Conservation (phyloP, 2,113 vertebrate genomes). For the Sinosuthora webbiana region DNA sequence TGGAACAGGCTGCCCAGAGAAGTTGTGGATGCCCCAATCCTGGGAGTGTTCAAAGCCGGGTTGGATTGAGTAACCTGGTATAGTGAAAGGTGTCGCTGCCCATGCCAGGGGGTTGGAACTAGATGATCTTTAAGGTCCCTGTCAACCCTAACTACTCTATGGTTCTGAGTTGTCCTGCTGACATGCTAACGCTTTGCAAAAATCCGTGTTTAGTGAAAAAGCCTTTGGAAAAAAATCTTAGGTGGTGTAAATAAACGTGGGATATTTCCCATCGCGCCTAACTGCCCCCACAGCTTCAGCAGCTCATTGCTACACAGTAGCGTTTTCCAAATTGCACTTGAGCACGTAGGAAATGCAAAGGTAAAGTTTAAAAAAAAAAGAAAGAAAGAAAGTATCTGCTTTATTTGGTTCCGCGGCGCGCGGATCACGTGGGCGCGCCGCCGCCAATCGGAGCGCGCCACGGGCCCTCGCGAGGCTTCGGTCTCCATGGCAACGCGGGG, state of each 20-base stretch:
- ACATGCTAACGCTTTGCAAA: background rate
- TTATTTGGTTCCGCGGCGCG: background rate
- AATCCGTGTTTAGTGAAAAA: background rate
- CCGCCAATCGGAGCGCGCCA: background rate
- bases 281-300: background rate
- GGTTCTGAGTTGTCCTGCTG: background rate
- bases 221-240: background rate
- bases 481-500: background rate
- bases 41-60: accelerated
- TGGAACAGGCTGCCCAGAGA: background rate
- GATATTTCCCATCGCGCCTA: background rate
- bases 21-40: background rate
- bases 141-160: background rate
- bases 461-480: background rate
- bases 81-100: background rate
- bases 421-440: background rate
- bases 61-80: too few species aligned
- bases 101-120: background rate
- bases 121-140: background rate
- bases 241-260: background rate
- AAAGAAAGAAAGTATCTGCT: accelerated
- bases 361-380: background rate
- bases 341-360: background rate
- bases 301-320: background rate
- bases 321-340: background rate